Evolutionary conservation across 2,113 vertebrate species (phyloP), one percentile per base, ranked within the genome.

Genomic region (Proterorhinus semilunaris): DNA sequence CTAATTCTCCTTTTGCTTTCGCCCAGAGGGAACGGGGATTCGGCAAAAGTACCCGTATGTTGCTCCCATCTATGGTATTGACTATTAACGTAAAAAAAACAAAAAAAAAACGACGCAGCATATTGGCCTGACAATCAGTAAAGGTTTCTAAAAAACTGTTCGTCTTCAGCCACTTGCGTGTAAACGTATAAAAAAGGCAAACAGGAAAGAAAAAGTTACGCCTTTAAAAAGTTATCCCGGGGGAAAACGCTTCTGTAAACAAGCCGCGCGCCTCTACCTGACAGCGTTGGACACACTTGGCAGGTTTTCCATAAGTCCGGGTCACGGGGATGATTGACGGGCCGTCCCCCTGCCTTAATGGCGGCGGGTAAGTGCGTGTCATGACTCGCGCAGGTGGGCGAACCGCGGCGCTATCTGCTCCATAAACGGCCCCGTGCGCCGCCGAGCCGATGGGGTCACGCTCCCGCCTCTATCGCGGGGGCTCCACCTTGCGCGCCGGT

Each of bases 401-500:
- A 55, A 68, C 68, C 58, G n/a, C 58, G 36, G 46, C 55, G n/a
- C 65, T 61, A 71, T 65, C 15, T 59, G 44, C 63, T 71, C 52
- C 58, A 66, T 9, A 48, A 68, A 68, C 10, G 49, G 61, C 15
- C 12, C 72, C 58, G 68, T 54, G 53, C 63, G 53, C 63, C 43
- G 12, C 47, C 50, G 73, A 79, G 72, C 72, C 75, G 67, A 52
- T 46, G 13, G 71, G 83, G 89, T 89, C 84, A 78, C 27, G 58
- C 59, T 66, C 65, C 63, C 42, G 64, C 68, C 70, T 72, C 76
- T n/a, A 59, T 85, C 68, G 63, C 16, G 12, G 13, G 52, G 11
- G 71, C 17, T 1, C 74, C 82, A 81, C 76, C 68, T 83, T 71
- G 74, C 83, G 80, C 70, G 83, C 75, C 80, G 83, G 76, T 88